Evolutionary conservation across 2,113 vertebrate species (phyloP), one percentile per base, ranked within the genome.

Genomic region (Syngnathus floridae): DNA sequence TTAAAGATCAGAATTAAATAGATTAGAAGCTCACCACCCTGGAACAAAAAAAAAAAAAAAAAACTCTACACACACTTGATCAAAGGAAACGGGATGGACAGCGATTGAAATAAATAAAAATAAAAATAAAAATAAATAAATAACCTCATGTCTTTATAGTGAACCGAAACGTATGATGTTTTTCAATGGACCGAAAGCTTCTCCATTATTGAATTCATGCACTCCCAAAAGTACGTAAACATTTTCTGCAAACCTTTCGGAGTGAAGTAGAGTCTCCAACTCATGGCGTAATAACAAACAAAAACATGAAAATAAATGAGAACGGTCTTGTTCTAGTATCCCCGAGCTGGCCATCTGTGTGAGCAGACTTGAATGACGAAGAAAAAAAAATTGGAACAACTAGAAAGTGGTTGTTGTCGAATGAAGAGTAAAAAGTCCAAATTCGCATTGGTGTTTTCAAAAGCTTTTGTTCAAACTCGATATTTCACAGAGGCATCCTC

Each of bases 1-100:
- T 90, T 90, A 90, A 88, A 81, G 82, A 88, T 88, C 76, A 81
- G 84, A 71, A 75, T 84, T 88, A 88, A 88, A 89, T 90, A 90
- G 88, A 91, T 91, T 91, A 90, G 90, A 91, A 92, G 88, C 82
- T 82, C 71, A 56, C 60, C 48, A 78, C 77, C 84, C 78, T 19
- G 62, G 74, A 7, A 12, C n/a, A n/a, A n/a, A n/a, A 74, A 0
- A 13, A 54, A 54, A 54, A 22, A 52, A 80, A 54, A 68, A 73
- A 74, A 79, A 72, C 79, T 65, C 68, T 63, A 14, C 62, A 4
- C 57, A 4, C 36, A 9, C 52, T 12, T 40, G n/a, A 36, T 38
- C 45, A 9, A 46, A 46, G 55, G 57, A 35, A 48, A 72, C 51
- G 70, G 54, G 40, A 58, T 70, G 65, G 48, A 66, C 6, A 31